A percentile compares a stretch with the other conserved stretches of the same genome.
Conservation (phyloP, 1,140 invertebrate genomes). For the Octopus sinensis region DNA sequence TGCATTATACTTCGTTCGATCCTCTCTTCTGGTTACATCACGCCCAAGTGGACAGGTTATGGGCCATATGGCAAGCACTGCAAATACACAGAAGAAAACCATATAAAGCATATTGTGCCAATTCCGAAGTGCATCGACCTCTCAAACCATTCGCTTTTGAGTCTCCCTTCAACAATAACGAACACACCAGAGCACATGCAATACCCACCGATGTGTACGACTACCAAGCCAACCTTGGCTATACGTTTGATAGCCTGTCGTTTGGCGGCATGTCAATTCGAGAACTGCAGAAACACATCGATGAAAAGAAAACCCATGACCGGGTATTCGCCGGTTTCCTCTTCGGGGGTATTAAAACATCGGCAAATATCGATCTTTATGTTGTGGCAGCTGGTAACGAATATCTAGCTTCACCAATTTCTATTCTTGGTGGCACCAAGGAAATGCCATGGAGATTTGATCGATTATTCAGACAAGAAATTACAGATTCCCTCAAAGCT, state of each 20-base stretch:
- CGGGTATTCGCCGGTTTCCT: conserved; percentile 23
- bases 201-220: conserved; percentile 26
- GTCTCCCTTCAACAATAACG: conserved; percentile 27
- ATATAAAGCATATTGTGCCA: conserved; percentile 28
- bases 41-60: conserved; percentile 26
- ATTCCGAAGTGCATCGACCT: conserved; percentile 20
- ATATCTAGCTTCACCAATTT: conserved; percentile 19
- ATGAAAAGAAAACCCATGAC: conserved; percentile 15
- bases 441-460: conserved; percentile 30
- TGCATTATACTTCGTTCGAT: conserved; percentile 31
- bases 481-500: conserved; percentile 12
- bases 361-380: conserved; percentile 17
- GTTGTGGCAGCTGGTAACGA: neutral
- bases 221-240: conserved; percentile 25
- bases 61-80: conserved; percentile 31
- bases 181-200: conserved; percentile 23
- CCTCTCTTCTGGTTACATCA: conserved; percentile 25
- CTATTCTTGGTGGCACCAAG: conserved; percentile 26
- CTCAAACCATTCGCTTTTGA: conserved; percentile 25
- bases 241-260: conserved; percentile 27
- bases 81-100: conserved; percentile 27
- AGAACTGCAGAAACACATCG: conserved; percentile 27
- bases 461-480: conserved; percentile 20
- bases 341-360: conserved; percentile 21
- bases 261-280: conserved; percentile 28